phyloP scores from a whole-genome alignment of 1,140 invertebrate genomes.

The Ruditapes philippinarum region DNA sequence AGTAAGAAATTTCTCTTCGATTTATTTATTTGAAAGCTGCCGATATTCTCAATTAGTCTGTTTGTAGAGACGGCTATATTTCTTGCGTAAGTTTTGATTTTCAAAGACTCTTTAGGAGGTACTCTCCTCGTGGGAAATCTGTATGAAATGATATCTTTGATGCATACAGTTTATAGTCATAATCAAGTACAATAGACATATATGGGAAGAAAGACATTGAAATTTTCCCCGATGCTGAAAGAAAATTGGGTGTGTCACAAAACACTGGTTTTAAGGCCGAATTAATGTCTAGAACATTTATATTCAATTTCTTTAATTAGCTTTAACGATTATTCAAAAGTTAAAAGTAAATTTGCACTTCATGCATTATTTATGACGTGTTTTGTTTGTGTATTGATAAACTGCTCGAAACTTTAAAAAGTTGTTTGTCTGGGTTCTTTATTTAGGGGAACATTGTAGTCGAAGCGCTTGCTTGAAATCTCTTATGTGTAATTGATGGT shows the following conservation, averaged over 20 bases:
- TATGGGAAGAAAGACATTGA: too few species aligned
- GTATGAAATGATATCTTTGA: neutral
- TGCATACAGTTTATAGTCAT: too few species aligned
- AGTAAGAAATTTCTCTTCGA: neutral
- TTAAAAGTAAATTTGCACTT: constrained; percentile 27
- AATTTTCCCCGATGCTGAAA: too few species aligned
- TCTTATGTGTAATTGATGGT: constrained; percentile 18
- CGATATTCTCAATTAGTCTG: neutral
- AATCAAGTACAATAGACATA: too few species aligned
- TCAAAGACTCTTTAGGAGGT: neutral
- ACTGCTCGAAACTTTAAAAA: neutral
- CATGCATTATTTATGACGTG: constrained; percentile 41
- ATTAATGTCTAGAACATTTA: neutral
- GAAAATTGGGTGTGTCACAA: too few species aligned
- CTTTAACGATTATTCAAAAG: constrained; percentile 5
- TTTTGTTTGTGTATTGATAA: constrained; percentile 43
- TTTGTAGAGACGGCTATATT: neutral
- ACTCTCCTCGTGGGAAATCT: neutral
- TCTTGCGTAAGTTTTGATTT: neutral
- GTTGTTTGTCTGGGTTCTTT: neutral
- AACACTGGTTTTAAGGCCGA: too few species aligned
- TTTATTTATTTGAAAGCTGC: constrained; percentile 3
- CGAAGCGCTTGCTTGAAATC: constrained; percentile 1
- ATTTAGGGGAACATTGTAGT: constrained; percentile 1
- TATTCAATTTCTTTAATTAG: neutral